Conservation (phyloP, 92 coral and sea anemone species). For the Phenganax marumi region DNA sequence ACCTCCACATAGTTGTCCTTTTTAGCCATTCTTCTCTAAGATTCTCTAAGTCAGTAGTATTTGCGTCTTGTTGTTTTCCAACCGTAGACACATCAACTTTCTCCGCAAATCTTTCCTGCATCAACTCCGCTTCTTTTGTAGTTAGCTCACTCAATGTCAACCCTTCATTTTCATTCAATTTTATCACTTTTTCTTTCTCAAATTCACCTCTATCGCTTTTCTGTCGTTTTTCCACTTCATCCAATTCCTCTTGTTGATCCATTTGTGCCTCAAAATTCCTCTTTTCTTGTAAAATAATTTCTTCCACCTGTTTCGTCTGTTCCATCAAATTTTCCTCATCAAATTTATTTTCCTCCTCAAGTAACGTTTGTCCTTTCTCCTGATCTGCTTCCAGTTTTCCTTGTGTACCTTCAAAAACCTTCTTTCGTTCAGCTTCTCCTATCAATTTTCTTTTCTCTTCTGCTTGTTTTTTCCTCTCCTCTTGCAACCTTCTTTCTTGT, state of each 20-base stretch:
- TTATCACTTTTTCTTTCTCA: slow-evolving; percentile 15
- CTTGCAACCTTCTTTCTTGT: neutral
- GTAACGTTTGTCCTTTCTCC: neutral
- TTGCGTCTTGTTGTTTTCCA: neutral
- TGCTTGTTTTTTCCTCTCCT: neutral
- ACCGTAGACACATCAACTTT: neutral
- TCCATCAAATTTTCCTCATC: neutral
- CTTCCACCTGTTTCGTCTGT: neutral
- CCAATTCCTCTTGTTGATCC: slow-evolving; percentile 15
- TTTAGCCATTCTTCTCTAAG: slow-evolving; percentile 72
- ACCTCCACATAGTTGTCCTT: slow-evolving; percentile 86
- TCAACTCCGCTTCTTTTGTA: neutral
- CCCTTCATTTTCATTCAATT: neutral
- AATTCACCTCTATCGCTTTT: neutral
- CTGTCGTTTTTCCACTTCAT: neutral
- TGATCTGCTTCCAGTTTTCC: slow-evolving; percentile 30
- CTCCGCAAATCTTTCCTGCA: neutral
- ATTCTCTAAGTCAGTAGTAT: slow-evolving; percentile 36
- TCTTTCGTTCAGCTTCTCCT: neutral
- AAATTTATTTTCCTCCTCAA: neutral
- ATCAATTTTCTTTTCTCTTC: slow-evolving; percentile 1
- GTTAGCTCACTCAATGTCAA: neutral
- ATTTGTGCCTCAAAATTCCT: slow-evolving; percentile 4
- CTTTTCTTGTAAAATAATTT: neutral
- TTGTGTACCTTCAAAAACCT: neutral